phyloP scores from a whole-genome alignment of 2,113 vertebrate species.

The Cheirogaleus medius region DNA sequence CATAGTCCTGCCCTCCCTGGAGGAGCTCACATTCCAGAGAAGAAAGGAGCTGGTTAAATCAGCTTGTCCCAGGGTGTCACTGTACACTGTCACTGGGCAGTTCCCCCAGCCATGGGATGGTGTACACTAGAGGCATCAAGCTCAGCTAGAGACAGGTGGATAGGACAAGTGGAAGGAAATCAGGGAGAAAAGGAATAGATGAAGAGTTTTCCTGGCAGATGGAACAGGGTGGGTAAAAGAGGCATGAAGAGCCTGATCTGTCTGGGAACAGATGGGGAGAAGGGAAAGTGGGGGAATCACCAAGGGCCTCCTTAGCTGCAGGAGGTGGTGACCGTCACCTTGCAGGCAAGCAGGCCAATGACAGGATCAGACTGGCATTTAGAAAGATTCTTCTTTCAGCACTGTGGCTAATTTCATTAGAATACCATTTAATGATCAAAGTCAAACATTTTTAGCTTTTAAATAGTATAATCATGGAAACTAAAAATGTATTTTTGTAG shows the following conservation, averaged over 20 bases:
- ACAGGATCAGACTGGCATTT: neutral
- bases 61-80: neutral
- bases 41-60: neutral
- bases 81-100: neutral
- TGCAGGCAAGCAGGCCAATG: neutral
- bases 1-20: neutral
- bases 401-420: neutral
- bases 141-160: neutral
- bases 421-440: neutral
- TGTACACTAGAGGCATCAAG: neutral
- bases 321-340: neutral
- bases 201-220: neutral
- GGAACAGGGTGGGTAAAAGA: neutral
- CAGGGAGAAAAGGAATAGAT: too few relatives aligned
- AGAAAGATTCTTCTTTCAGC: neutral
- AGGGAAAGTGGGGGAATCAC: too few relatives aligned
- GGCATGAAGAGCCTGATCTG: neutral
- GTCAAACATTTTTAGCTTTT: neutral
- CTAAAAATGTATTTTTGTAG: neutral
- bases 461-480: neutral
- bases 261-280: neutral
- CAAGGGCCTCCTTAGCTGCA: neutral
- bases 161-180: neutral
- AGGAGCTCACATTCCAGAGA: neutral
- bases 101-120: neutral